Percentiles rank a stretch among this genome's conserved stretches.
Evolutionary conservation across 2,888 invertebrate genomes (phyloP).

Genomic region (Dryocosmus kuriphilus): DNA sequence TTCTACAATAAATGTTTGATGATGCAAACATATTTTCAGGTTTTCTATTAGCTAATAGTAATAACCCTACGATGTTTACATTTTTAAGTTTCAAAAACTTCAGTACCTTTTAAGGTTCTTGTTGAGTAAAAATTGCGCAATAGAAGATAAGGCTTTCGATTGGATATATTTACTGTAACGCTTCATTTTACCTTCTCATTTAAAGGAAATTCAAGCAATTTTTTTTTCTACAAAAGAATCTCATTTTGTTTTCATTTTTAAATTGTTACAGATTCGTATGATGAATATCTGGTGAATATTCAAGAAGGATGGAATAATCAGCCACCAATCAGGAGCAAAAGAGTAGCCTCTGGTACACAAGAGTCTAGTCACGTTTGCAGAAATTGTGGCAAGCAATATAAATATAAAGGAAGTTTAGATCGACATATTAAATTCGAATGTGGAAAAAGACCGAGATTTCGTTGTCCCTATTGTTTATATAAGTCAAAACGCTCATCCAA

Average conservation of each 20-base stretch:
- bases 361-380: constrained; percentile 58
- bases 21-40: not conserved
- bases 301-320: constrained; percentile 9
- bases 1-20: not conserved
- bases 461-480: constrained; percentile 70
- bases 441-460: constrained; percentile 71
- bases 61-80: not conserved
- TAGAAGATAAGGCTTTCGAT: no score
- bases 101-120: no score
- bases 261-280: not conserved
- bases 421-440: constrained; percentile 74
- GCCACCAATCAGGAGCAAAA: not conserved
- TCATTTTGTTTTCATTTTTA: not conserved
- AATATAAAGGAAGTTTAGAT: constrained; percentile 64
- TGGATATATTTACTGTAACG: no score
- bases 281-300: constrained; percentile 27
- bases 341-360: not conserved
- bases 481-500: constrained; percentile 67
- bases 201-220: no score
- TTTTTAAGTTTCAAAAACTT: not conserved
- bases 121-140: no score
- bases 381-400: constrained; percentile 68
- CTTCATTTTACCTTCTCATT: no score
- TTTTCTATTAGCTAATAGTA: not conserved
- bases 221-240: no score